Evolutionary conservation across 2,797 vertebrate species (phyloP), one percentile per base, ranked within the genome.

Genomic region (Selene dorsalis): DNA sequence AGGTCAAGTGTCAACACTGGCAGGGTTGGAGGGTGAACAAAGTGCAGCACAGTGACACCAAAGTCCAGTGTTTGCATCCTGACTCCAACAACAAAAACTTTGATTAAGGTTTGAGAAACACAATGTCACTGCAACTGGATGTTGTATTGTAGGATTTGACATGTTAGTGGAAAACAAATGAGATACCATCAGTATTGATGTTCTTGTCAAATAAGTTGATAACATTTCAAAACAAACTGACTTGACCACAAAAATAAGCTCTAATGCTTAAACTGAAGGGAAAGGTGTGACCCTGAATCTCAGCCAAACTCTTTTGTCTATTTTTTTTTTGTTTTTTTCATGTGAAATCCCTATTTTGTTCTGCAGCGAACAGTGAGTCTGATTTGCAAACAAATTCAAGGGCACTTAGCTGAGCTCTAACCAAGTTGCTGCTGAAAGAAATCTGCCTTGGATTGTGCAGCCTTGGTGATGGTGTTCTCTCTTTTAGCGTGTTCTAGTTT

Each of bases 351-450:
- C 22, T 8, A 14, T 11, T 24, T 32, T 41, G 20, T 57, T 18
- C 22, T 26, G 38, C 22, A 55, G 35, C 69, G 66, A 45, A 35
- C 17, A 61, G 6, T 67, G n/a, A 61, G 39, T 62, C 65, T 22
- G 56, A 58, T 65, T 72, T 53, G n/a, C n/a, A 55, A 55, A 64
- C 3, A 30, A 6, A 61, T 53, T 53, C 12, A 9, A 24, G 22
- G 50, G 32, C 26, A 11, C 3, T 41, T 60, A 5, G 16, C 7
- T 8, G 17, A 24, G 38, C 32, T 48, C 20, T 28, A 28, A 53
- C 38, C 14, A 9, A 65, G 35, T 28, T 39, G 13, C 28, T 73
- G 52, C 30, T 38, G 24, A 35, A 60, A 22, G 11, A n/a, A 52
- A 52, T 52, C 26, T 43, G 13, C 61, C 1, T 22, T 57, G 56